phyloP scores from a whole-genome alignment of 2,113 vertebrate species.

The Macrotis lagotis region DNA sequence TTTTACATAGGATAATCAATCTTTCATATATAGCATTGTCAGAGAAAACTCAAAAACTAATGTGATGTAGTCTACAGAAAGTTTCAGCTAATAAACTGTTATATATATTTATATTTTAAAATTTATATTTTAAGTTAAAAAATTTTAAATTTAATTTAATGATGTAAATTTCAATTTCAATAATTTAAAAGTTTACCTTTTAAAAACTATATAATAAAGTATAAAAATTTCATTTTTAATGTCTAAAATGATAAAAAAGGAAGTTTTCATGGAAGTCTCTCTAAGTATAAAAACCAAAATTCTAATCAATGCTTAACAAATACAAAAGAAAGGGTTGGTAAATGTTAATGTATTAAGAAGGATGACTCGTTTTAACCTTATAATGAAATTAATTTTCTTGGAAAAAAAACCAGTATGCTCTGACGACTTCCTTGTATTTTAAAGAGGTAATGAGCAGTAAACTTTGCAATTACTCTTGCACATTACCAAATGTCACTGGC shows the following conservation, averaged over 20 bases:
- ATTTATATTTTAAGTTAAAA: too few relatives aligned
- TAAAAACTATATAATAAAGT: too few relatives aligned
- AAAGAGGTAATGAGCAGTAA: constrained; percentile 83
- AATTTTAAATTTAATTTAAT: too few relatives aligned
- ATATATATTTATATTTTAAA: too few relatives aligned
- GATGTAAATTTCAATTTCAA: too few relatives aligned
- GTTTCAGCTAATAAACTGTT: neutral
- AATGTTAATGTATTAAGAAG: constrained; percentile 74
- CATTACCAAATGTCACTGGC: constrained; percentile 80
- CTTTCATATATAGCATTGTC: neutral
- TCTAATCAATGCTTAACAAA: constrained; percentile 71
- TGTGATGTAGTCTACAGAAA: constrained; percentile 17
- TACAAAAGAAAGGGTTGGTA: constrained; percentile 50
- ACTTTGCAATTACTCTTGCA: constrained; percentile 80
- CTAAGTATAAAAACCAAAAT: constrained; percentile 58
- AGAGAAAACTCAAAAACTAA: neutral
- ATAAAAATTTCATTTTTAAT: constrained; percentile 24
- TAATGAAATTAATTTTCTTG: constrained; percentile 81
- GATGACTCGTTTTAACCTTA: constrained; percentile 77
- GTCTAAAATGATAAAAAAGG: constrained; percentile 52
- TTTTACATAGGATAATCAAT: constrained; percentile 3
- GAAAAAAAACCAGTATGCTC: constrained; percentile 75
- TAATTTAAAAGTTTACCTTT: too few relatives aligned
- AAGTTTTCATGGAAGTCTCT: constrained; percentile 28
- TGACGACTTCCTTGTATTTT: constrained; percentile 73